Conservation (phyloP, 2,113 vertebrate species). For the Aphelocoma coerulescens region DNA sequence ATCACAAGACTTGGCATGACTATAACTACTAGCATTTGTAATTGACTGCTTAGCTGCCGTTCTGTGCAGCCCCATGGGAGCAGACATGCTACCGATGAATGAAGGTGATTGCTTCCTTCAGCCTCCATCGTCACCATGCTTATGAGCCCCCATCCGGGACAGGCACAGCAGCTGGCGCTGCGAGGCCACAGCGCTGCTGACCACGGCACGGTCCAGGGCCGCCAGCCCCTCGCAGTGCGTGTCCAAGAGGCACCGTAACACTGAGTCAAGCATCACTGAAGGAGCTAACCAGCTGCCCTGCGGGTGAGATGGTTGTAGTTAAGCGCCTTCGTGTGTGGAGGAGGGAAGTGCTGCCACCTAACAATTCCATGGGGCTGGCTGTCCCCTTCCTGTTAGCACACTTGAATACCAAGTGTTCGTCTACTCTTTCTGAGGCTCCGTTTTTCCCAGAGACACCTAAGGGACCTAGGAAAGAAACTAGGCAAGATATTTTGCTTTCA, state of each 20-base stretch:
- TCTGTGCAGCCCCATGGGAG: not conserved
- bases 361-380: not conserved
- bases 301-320: too few species aligned
- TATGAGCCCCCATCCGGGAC: fast-evolving
- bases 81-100: fast-evolving
- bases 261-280: fast-evolving
- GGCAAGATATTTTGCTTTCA: not conserved
- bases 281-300: not conserved
- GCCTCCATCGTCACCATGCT: fast-evolving
- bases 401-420: fast-evolving
- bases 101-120: not conserved
- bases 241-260: fast-evolving
- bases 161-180: fast-evolving
- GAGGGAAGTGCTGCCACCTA: not conserved
- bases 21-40: not conserved
- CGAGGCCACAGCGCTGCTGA: not conserved
- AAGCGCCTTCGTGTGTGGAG: not conserved
- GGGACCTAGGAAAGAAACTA: not conserved
- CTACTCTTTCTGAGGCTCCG: not conserved
- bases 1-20: conserved; percentile 29
- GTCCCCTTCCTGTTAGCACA: not conserved
- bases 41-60: not conserved
- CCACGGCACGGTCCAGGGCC: fast-evolving
- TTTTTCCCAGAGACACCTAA: not conserved
- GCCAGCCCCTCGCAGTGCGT: fast-evolving